These are phyloP conservation scores for Anorthoa munda DNA, from an alignment of 2,888 invertebrate species.

Conservation along the genomic window DNA sequence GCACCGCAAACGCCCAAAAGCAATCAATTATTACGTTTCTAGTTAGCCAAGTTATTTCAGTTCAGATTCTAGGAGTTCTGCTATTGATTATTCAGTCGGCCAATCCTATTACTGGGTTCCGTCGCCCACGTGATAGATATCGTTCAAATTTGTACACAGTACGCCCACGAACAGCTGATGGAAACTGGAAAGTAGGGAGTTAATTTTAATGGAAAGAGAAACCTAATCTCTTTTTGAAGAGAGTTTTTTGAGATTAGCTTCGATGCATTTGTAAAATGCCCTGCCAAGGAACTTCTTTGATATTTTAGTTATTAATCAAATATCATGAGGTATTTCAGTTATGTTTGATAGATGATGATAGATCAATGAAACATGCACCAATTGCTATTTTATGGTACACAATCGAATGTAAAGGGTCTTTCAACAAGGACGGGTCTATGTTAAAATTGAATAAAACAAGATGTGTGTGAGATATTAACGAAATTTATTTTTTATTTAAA, in stretches of 20 bases:
- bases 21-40: conserved; percentile 46
- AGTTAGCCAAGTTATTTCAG: conserved; percentile 30
- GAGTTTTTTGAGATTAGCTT: too few relatives aligned
- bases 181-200: neutral
- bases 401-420: too few relatives aligned
- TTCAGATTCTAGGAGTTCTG: conserved; percentile 28
- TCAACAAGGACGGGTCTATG: too few relatives aligned
- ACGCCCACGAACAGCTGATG: neutral
- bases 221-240: too few relatives aligned
- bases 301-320: too few relatives aligned
- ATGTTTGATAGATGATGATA: neutral
- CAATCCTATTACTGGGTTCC: conserved; percentile 25
- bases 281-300: too few relatives aligned
- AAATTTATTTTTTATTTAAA: too few relatives aligned
- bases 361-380: neutral
- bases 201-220: neutral
- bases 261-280: too few relatives aligned
- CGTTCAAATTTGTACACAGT: conserved; percentile 21
- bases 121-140: conserved; percentile 16
- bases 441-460: too few relatives aligned
- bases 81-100: conserved; percentile 48
- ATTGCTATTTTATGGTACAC: too few relatives aligned
- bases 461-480: too few relatives aligned
- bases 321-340: too few relatives aligned
- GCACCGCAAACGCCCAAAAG: neutral